These are phyloP conservation scores for Orycteropus afer DNA, from an alignment of 2,113 vertebrate genomes.

Conservation along the genomic window DNA sequence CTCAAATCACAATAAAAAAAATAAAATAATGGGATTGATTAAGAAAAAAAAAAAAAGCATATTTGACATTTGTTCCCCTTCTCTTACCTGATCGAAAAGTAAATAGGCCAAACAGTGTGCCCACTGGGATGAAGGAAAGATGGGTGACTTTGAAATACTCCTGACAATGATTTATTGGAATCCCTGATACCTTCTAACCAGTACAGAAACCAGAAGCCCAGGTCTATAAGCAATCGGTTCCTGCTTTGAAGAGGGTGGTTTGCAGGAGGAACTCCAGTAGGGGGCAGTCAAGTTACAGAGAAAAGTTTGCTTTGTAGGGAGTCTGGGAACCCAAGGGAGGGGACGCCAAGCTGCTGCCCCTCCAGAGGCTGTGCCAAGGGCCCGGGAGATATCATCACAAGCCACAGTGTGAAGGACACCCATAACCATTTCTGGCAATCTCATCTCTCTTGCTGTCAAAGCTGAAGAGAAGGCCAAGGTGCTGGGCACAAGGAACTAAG, in stretches of 20 bases:
- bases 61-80: not conserved
- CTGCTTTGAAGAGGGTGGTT: not conserved
- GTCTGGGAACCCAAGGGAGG: not conserved
- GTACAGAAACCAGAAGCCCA: not conserved
- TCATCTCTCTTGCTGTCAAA: not conserved
- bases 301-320: accelerated
- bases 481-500: not conserved
- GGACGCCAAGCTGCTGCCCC: not conserved
- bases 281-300: no score
- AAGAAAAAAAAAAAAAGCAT: no score
- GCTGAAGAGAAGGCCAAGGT: not conserved
- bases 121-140: not conserved
- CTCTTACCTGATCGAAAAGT: not conserved
- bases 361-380: not conserved
- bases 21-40: no score
- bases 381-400: slow-evolving; percentile 72
- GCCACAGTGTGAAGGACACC: not conserved
- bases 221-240: not conserved
- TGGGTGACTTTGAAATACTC: not conserved
- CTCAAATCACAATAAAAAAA: no score
- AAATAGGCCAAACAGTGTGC: no score
- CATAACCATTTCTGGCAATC: not conserved
- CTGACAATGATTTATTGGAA: accelerated
- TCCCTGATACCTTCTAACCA: not conserved
- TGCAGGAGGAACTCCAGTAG: not conserved